Percentiles rank a stretch among this genome's conserved stretches.
Evolutionary conservation across 1,140 invertebrate species (phyloP).

Genomic region (Archivesica marissinica): DNA sequence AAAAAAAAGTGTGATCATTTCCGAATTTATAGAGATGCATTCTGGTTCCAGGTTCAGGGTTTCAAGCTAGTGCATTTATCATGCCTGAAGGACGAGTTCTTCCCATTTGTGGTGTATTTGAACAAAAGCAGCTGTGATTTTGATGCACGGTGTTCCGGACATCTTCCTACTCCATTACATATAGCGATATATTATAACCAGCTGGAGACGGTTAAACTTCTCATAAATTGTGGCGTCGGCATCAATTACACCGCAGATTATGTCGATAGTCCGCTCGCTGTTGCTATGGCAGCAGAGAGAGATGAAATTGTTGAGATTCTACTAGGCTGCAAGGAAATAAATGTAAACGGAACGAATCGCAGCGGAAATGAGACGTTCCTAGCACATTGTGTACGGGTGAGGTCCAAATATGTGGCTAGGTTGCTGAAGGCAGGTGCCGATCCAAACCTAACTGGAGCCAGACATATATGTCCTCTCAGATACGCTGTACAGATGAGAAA

Average conservation of each 20-base stretch:
- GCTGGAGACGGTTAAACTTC: conserved; percentile 3
- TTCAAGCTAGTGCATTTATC: conserved; percentile 1
- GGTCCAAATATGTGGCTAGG: conserved; percentile 15
- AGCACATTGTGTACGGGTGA: conserved; percentile 30
- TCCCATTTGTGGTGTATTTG: neutral
- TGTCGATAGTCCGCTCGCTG: neutral
- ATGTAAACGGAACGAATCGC: conserved; percentile 10
- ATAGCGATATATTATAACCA: neutral
- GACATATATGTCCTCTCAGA: conserved; percentile 61
- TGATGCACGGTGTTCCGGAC: neutral
- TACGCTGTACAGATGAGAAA: conserved; percentile 67
- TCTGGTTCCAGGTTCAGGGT: neutral
- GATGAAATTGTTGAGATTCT: conserved; percentile 12
- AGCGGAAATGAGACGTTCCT: conserved; percentile 23
- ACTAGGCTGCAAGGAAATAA: neutral
- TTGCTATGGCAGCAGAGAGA: conserved; percentile 2
- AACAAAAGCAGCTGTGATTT: conserved; percentile 5
- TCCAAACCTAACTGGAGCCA: conserved; percentile 59
- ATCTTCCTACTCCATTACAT: neutral
- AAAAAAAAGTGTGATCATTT: too few species aligned
- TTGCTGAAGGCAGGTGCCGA: conserved; percentile 56
- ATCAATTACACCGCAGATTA: neutral
- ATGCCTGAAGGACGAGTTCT: neutral
- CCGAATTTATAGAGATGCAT: too few species aligned
- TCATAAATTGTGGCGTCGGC: neutral